Percentiles rank a stretch among this genome's conserved stretches.
Evolutionary conservation across 2,113 vertebrate species (phyloP).

Genomic region (Perca flavescens): DNA sequence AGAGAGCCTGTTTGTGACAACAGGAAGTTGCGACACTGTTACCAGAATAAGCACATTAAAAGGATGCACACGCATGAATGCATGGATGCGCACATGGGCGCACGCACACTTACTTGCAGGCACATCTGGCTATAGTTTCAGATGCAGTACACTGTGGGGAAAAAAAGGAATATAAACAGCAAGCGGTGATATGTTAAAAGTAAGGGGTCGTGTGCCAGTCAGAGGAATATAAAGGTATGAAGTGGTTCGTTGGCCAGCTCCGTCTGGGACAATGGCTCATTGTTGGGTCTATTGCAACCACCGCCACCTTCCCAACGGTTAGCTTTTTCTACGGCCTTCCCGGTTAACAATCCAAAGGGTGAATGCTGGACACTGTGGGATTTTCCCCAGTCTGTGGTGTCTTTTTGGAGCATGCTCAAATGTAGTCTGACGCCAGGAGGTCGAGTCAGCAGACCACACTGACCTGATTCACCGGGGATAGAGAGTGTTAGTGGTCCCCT

Average conservation of each 20-base stretch:
- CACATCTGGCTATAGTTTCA: constrained; percentile 51
- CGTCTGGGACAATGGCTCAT: constrained; percentile 60
- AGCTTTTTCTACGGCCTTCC: constrained; percentile 60
- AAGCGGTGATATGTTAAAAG: constrained; percentile 18
- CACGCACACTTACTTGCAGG: constrained; percentile 15
- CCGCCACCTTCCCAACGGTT: constrained; percentile 55
- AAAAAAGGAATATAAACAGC: constrained; percentile 12
- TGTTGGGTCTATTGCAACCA: constrained; percentile 60
- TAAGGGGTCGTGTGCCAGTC: constrained; percentile 4
- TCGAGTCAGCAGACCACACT: constrained; percentile 79
- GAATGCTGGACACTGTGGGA: constrained; percentile 81
- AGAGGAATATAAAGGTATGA: constrained; percentile 45
- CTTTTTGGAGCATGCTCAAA: constrained; percentile 68
- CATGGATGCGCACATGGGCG: constrained; percentile 45
- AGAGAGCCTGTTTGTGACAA: constrained; percentile 76
- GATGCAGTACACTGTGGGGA: constrained; percentile 20
- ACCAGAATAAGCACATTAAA: constrained; percentile 66
- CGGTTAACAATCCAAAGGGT: constrained; percentile 71
- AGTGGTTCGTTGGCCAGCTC: constrained; percentile 35
- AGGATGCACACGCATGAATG: constrained; percentile 70
- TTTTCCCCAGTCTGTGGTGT: constrained; percentile 73
- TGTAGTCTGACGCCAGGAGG: constrained; percentile 75
- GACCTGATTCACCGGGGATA: constrained; percentile 73
- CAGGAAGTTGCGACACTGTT: constrained; percentile 72
- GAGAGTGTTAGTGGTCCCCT: constrained; percentile 50